These are phyloP conservation scores for Prionace glauca DNA, from an alignment of 2,797 vertebrate species.

Conservation along the genomic window DNA sequence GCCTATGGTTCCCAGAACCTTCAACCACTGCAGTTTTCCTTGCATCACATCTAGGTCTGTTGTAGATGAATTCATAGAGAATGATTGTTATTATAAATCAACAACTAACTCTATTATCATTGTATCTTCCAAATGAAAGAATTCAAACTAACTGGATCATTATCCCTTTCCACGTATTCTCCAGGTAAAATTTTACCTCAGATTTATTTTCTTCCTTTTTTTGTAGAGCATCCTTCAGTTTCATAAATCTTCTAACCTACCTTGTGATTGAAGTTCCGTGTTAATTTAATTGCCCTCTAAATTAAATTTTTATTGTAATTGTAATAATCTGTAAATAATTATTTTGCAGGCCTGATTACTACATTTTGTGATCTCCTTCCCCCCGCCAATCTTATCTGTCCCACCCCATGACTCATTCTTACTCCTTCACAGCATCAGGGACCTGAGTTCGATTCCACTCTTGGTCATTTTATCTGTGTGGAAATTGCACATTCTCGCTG, in stretches of 20 bases:
- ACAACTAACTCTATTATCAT: background rate
- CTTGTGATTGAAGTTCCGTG: background rate
- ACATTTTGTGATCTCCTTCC: background rate
- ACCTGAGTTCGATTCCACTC: too few relatives aligned
- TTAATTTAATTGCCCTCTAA: background rate
- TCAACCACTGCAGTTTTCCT: background rate
- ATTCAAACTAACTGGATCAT: background rate
- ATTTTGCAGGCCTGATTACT: background rate
- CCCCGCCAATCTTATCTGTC: background rate
- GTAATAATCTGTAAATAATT: background rate
- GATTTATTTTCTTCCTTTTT: background rate
- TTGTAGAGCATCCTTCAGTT: background rate
- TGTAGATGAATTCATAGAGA: background rate
- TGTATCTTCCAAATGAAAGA: background rate
- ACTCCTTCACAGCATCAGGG: too few relatives aligned
- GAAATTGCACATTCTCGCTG: too few relatives aligned
- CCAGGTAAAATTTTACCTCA: background rate
- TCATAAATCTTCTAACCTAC: background rate
- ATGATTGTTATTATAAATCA: background rate
- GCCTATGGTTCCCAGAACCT: background rate
- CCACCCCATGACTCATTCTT: background rate
- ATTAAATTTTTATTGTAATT: background rate
- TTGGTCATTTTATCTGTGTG: too few relatives aligned
- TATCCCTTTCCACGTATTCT: background rate
- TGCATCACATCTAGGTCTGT: background rate